These are phyloP conservation scores for Vespertilio murinus DNA, from an alignment of 2,797 vertebrate genomes.

Conservation along the genomic window DNA sequence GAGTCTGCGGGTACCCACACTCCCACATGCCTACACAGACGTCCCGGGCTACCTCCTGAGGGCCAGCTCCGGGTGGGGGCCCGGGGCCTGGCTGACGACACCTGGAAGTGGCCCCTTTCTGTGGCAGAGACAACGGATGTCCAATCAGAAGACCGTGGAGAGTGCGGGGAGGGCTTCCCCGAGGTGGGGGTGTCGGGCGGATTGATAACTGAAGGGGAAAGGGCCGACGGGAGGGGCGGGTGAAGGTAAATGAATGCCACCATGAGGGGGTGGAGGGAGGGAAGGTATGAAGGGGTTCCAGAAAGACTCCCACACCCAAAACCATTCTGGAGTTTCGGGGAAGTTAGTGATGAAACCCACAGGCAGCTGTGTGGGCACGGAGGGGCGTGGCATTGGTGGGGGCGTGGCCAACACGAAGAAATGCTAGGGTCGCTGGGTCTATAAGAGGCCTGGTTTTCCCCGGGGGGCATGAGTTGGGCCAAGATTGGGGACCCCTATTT, in stretches of 20 bases:
- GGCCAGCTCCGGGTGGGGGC: no score
- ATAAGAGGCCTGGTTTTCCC: not conserved
- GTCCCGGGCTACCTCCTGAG: not conserved
- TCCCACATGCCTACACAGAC: not conserved
- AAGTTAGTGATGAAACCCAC: not conserved
- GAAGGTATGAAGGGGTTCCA: not conserved
- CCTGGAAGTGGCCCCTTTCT: not conserved
- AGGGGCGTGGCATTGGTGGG: not conserved
- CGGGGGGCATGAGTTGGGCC: not conserved
- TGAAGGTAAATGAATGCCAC: not conserved
- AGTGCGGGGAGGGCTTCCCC: not conserved
- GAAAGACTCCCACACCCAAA: not conserved
- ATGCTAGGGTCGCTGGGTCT: fast-evolving
- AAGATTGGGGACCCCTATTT: not conserved
- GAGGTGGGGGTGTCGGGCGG: not conserved
- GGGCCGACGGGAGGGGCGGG: not conserved
- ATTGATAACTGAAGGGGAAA: not conserved
- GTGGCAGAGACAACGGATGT: not conserved
- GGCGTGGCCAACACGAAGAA: fast-evolving
- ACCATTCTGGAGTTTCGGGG: not conserved
- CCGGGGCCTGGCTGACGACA: fast-evolving
- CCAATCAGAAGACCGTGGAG: not conserved
- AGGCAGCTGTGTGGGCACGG: fast-evolving
- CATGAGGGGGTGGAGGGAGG: no score
- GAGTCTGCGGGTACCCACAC: not conserved